Evolutionary conservation across 1,140 invertebrate genomes (phyloP), one percentile per base, ranked within the genome.

Genomic region (Atta cephalotes): DNA sequence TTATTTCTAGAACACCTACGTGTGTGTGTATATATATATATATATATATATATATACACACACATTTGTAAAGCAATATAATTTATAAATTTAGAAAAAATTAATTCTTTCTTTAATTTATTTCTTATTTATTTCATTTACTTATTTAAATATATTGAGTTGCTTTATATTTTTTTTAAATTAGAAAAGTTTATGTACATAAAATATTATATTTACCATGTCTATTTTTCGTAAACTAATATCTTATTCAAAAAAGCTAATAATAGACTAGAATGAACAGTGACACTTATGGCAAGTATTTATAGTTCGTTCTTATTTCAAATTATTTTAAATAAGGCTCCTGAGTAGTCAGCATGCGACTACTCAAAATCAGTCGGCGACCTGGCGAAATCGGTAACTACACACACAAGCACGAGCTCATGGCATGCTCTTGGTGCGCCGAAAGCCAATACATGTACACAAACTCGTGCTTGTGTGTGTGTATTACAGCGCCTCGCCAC

Each of bases 181-280:
- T 45, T 76, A 45, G 3, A 39, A 60, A 76, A 60, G 1, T 51
- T 79, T n/a, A 28, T 35, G 4, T n/a, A 31, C 0, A 0, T n/a
- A 28, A 51, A 49, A 6, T 4, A 49, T 51, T 49, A 49, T 18
- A 49, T 49, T 49, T 31, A 79, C 28, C 5, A 28, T 66, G 2
- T 82, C 18, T 25, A 53, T 35, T 74, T 18, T 28, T n/a, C 39
- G 16, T 53, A 63, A 72, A 60, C 9, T 35, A 87, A 74, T 51
- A 58, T 82, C 79, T 78, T 53, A 25, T 39, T 31, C 7, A 25
- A 72, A 28, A 68, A 31, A 84, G 18, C 28, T 74, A 62, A 51
- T 18, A 82, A 49, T 18, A 62, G 80, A 84, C 70, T 84, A 84
- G 80, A 84, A 76, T 84, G 28, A 82, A 58, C 31, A 49, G 76